Conservation (phyloP, 2,113 vertebrate species). For the Indicator indicator region DNA sequence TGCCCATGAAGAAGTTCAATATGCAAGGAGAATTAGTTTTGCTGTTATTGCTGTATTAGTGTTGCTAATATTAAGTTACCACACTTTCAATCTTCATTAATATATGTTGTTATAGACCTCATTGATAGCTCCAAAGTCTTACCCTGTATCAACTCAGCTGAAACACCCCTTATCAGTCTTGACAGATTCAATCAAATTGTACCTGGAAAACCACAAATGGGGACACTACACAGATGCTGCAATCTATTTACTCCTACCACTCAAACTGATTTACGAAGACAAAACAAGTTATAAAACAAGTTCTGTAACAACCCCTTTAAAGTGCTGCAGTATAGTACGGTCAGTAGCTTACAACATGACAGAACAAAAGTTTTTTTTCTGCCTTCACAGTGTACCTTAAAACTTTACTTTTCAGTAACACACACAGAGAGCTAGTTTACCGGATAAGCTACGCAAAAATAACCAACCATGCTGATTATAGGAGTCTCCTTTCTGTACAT, state of each 20-base stretch:
- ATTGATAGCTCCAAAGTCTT: background rate
- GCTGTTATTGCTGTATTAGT: background rate
- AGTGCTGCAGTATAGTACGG: background rate
- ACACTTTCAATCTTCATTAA: background rate
- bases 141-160: background rate
- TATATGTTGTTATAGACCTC: background rate
- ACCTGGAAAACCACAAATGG: background rate
- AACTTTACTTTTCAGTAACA: background rate
- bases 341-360: background rate
- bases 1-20: background rate
- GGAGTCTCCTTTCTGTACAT: slow-evolving; percentile 64
- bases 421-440: background rate
- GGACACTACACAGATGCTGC: background rate
- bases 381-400: background rate
- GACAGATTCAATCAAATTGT: background rate
- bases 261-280: background rate
- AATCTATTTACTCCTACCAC: background rate
- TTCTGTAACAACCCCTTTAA: background rate
- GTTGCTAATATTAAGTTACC: background rate
- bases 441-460: background rate
- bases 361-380: rapidly evolving
- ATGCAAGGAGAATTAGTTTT: background rate
- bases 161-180: background rate
- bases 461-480: slow-evolving; percentile 69
- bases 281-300: background rate